Percentiles rank a stretch among this genome's conserved stretches.
phyloP scores from a whole-genome alignment of 2,797 vertebrate genomes.

The Lophura swinhoii region DNA sequence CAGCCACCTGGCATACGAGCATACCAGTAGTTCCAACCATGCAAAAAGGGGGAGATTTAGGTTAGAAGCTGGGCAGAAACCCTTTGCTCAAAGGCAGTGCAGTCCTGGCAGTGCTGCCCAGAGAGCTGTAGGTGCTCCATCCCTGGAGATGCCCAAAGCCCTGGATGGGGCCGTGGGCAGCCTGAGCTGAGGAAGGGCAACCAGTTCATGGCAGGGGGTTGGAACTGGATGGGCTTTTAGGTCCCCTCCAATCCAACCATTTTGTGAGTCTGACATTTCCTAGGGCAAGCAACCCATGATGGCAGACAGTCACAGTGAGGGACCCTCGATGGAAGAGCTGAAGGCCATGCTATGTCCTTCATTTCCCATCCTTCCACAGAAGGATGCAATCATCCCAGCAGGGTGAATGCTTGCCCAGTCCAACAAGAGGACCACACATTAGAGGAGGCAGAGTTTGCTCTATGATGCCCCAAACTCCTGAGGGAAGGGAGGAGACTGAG shows the following conservation, averaged over 20 bases:
- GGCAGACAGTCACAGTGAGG: not conserved
- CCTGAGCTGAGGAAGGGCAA: no score
- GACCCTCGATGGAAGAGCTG: not conserved
- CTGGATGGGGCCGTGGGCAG: no score
- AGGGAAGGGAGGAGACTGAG: not conserved
- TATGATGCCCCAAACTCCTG: not conserved
- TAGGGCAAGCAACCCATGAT: not conserved
- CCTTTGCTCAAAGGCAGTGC: no score
- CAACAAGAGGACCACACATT: not conserved
- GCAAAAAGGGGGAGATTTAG: not conserved
- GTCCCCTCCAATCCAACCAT: no score
- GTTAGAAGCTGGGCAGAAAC: no score
- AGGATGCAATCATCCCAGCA: not conserved
- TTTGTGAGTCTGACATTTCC: not conserved
- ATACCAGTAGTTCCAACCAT: not conserved
- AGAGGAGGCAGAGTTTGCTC: not conserved
- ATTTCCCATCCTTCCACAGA: not conserved
- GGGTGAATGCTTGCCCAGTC: not conserved
- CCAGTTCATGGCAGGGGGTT: no score
- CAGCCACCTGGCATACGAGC: not conserved
- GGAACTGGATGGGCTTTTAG: no score
- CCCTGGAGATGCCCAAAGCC: no score
- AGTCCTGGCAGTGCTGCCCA: no score
- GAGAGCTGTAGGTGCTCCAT: no score
- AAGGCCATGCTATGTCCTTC: not conserved